Base-by-base conservation (phyloP, 35 echinoderm and acorn worm genomes). In the Ophioderma brevispina region DNA sequence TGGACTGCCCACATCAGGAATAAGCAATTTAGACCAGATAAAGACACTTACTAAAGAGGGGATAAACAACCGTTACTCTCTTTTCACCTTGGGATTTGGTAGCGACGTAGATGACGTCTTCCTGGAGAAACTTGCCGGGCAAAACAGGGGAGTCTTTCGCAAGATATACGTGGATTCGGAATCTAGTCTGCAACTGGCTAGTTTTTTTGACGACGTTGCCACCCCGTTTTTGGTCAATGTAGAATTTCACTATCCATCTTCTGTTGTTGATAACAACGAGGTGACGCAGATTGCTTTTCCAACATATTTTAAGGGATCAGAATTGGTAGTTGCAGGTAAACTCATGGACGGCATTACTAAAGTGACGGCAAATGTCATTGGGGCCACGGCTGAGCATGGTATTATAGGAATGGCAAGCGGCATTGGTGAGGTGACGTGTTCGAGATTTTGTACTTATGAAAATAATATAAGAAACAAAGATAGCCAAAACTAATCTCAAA, bases 131-230 rank as follows among this genome's bases (percentile, higher is more conserved):
- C 76, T 96, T 0, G 76, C 94, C 13, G 34, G 89, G 0, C 38
- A 80, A 31, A 96, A 93, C 63, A 32, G 88, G 23, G 96, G 92
- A 11, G 43, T 98, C 31, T 89, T 78, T 41, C 79, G 96, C 11
- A 91, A 94, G 43, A 94, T 98, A 14, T 98, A 98, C 75, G 85
- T 77, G 34, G 96, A 98, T 35, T 94, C 96, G 4, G 77, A 77
- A 36, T 84, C 96, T 0, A 86, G 79, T 42, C 35, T 98, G 1
- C 92, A 98, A 21, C 56, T 98, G 36, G 64, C 83, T 32, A 89
- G 96, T 49, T 98, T 98, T 77, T 98, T 90, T 64, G 92, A 94
- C 36, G 96, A 98, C 76, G 92, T 98, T 52, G 88, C 96, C 36
- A 98, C 93, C 6, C 96, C 96, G 1, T 33, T 98, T 0, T 78